Base-by-base conservation (phyloP, 2,797 vertebrate species). In the Darevskia nairensis region DNA sequence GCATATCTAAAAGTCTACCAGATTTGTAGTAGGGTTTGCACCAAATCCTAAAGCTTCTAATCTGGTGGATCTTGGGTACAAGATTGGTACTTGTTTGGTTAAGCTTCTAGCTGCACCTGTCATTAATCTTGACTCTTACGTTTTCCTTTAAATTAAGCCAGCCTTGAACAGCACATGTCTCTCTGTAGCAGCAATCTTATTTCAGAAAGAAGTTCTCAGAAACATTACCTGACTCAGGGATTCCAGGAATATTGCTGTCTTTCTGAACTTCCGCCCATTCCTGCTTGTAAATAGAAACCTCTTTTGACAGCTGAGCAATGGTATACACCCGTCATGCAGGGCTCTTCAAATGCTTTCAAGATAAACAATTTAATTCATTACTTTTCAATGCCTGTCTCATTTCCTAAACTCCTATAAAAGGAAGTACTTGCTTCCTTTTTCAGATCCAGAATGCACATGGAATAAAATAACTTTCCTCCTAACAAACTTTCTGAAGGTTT, bases 131-230 rank as follows among this genome's bases (percentile, higher is more conserved):
- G 68, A 79, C 41, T 71, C 61, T 6, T 19, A 41, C 61, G 15
- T 61, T 80, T 35, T 74, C 46, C 50, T 74, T 89, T 21, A 66
- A 80, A 74, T 80, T 35, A 74, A 79, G 64, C n/a, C 66, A 83
- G 15, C 55, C 9, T 55, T 75, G 44, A 77, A 59, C 10, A 88
- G 35, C 66, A 44, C n/a, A 72, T 10, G 27, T 50, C 39, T 64
- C 64, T 87, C 39, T 35, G 68, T 50, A 79, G 64, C 17, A 35
- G 10, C 80, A 66, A 61, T 19, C 19, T 44, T 72, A 78, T 88
- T 88, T 80, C 66, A 84, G 29, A 69, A 72, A 61, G 29, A 59
- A 83, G 72, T 84, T 79, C 55, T 87, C 81, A 75, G 85, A 74
- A 87, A 72, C 55, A 83, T 29, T 79, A 39, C 19, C 39, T 39